Percentiles rank a stretch among this genome's conserved stretches.
Evolutionary conservation across 2,888 invertebrate species (phyloP).

Genomic region (Unio pictorum): DNA sequence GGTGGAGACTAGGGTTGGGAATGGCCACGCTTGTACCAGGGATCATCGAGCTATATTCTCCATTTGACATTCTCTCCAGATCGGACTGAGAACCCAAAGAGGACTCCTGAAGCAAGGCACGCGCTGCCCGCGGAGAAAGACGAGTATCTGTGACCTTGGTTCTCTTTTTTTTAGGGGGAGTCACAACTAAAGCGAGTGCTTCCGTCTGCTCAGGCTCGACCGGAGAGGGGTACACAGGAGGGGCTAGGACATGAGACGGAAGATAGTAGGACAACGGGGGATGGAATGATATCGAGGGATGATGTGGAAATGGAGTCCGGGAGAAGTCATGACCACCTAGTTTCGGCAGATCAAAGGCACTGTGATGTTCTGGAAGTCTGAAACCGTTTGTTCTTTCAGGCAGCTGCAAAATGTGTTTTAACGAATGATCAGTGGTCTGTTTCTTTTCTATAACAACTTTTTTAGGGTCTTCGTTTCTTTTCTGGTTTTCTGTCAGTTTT

Average conservation of each 20-base stretch:
- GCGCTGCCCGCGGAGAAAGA: conserved; percentile 67
- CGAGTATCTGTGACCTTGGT: conserved; percentile 87
- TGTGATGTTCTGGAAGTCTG: conserved; percentile 32
- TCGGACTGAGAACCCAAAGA: conserved; percentile 42
- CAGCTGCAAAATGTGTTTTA: conserved; percentile 35
- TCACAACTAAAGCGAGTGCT: conserved; percentile 93
- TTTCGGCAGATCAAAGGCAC: conserved; percentile 57
- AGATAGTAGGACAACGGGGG: conserved; percentile 78
- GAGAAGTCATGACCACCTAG: conserved; percentile 43
- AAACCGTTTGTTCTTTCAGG: conserved; percentile 26
- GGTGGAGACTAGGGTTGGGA: conserved; percentile 92
- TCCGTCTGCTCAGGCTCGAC: conserved; percentile 75
- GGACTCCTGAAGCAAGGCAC: conserved; percentile 64
- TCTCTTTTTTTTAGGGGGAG: conserved; percentile 92
- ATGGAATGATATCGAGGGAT: conserved; percentile 64
- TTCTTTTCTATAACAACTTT: conserved; percentile 29
- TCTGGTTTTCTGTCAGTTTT: conserved; percentile 23
- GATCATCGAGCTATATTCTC: conserved; percentile 83
- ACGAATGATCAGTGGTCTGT: conserved; percentile 33
- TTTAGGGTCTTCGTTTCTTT: conserved; percentile 13
- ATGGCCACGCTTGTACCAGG: conserved; percentile 96
- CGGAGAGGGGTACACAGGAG: conserved; percentile 50
- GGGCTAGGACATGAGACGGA: conserved; percentile 49
- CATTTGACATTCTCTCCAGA: conserved; percentile 34
- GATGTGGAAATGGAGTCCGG: conserved; percentile 61